Evolutionary conservation across 1,140 invertebrate genomes (phyloP).

Genomic region (Diorhabda carinulata): DNA sequence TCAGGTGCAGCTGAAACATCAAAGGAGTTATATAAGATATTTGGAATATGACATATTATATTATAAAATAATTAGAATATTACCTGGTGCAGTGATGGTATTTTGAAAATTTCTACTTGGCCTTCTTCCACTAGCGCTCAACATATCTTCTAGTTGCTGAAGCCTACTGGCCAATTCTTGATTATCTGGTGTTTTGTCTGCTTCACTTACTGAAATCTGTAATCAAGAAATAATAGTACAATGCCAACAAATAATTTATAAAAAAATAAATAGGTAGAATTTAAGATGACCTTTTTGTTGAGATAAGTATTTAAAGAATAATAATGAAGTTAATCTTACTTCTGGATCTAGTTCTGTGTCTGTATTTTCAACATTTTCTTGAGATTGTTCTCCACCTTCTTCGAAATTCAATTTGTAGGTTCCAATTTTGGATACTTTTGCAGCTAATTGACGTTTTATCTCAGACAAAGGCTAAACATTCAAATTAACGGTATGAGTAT

Average conservation of each 20-base stretch:
- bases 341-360: too few relatives aligned
- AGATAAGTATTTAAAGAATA: too few relatives aligned
- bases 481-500: conserved; percentile 13
- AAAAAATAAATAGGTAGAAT: too few relatives aligned
- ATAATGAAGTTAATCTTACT: too few relatives aligned
- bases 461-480: conserved; percentile 53
- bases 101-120: conserved; percentile 25
- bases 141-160: conserved; percentile 38
- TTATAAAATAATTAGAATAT: neutral
- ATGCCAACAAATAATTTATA: too few relatives aligned
- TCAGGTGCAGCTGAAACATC: conserved; percentile 18
- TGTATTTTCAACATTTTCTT: neutral
- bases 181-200: conserved; percentile 6
- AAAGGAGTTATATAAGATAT: neutral
- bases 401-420: neutral
- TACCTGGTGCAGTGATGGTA: conserved; percentile 13
- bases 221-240: neutral
- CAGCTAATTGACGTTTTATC: conserved; percentile 49
- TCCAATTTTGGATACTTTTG: conserved; percentile 24
- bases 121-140: conserved; percentile 30
- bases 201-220: neutral
- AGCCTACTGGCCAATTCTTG: conserved; percentile 27
- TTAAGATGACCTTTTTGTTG: too few relatives aligned
- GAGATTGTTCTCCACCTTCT: neutral
- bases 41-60: neutral